A percentile compares a stretch with the other conserved stretches of the same genome.
Conservation (phyloP, 2,113 vertebrate genomes). For the Tyto alba region DNA sequence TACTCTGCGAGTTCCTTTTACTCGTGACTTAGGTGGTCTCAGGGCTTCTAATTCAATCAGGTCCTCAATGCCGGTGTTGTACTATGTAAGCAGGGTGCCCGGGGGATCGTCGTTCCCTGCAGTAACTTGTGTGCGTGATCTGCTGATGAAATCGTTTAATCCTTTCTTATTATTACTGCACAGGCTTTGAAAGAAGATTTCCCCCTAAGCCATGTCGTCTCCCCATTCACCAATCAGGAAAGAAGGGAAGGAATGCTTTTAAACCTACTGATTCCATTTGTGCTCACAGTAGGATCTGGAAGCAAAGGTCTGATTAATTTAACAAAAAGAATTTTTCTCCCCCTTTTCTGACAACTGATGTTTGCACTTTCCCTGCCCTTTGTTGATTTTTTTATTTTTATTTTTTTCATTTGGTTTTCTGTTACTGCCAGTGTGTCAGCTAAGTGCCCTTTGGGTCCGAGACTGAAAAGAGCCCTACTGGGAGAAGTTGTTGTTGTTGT, state of each 20-base stretch:
- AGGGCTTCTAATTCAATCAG: conserved; percentile 35
- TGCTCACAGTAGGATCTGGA: conserved; percentile 97
- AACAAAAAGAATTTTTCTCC: conserved; percentile 64
- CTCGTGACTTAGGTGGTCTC: not conserved
- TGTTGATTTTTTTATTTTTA: not conserved
- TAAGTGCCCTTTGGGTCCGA: not conserved
- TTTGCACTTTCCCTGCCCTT: conserved; percentile 53
- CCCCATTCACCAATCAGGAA: conserved; percentile 99
- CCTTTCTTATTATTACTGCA: conserved; percentile 69
- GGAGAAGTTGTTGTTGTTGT: not conserved
- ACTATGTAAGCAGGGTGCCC: conserved; percentile 27
- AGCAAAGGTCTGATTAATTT: conserved; percentile 92
- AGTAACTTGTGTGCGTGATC: conserved; percentile 17
- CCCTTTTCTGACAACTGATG: conserved; percentile 23
- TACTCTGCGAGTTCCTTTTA: not conserved
- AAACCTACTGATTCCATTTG: conserved; percentile 97
- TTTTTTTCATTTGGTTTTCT: conserved; percentile 32
- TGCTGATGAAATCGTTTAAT: conserved; percentile 47
- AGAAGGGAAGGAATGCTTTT: conserved; percentile 98
- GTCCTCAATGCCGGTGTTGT: not conserved
- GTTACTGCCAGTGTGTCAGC: not conserved
- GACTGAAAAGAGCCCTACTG: not conserved
- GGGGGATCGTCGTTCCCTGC: conserved; percentile 1
- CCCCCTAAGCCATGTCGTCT: conserved; percentile 97
- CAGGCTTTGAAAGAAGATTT: conserved; percentile 99